Conservation (phyloP, 2,888 invertebrate genomes). For the Omphaloscelis lunosa region DNA sequence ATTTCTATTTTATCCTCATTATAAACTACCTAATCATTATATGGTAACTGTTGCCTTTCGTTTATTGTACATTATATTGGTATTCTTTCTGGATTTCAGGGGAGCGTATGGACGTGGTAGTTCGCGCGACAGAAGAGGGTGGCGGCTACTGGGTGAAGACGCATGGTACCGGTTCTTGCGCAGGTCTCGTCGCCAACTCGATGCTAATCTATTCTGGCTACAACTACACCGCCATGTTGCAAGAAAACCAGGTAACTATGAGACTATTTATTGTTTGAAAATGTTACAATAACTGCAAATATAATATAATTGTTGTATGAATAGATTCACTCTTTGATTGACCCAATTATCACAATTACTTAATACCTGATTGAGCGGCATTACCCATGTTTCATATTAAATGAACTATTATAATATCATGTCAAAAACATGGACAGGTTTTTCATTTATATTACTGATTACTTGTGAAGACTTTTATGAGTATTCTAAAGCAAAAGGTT, state of each 20-base stretch:
- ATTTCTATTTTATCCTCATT: background rate
- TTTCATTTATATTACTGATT: too few species aligned
- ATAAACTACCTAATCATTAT: background rate
- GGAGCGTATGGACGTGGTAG: constrained; percentile 92
- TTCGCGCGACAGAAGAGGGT: constrained; percentile 86
- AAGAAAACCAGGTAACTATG: constrained; percentile 74
- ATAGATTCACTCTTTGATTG: background rate
- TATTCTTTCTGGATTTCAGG: constrained; percentile 84
- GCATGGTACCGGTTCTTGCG: constrained; percentile 89
- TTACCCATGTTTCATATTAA: background rate
- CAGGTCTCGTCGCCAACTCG: constrained; percentile 78
- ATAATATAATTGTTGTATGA: too few species aligned
- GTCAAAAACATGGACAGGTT: background rate
- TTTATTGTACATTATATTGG: background rate
- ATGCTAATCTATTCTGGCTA: constrained; percentile 89
- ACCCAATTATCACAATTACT: background rate
- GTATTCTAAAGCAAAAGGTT: background rate
- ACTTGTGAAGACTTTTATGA: background rate
- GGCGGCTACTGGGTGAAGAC: constrained; percentile 90
- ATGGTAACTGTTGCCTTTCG: background rate
- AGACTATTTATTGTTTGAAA: background rate
- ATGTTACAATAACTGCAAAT: background rate
- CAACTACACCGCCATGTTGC: constrained; percentile 86
- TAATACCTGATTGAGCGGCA: background rate
- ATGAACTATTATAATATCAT: too few species aligned